Conservation (phyloP, 92 coral and sea anemone species). For the Porites cylindrica region DNA sequence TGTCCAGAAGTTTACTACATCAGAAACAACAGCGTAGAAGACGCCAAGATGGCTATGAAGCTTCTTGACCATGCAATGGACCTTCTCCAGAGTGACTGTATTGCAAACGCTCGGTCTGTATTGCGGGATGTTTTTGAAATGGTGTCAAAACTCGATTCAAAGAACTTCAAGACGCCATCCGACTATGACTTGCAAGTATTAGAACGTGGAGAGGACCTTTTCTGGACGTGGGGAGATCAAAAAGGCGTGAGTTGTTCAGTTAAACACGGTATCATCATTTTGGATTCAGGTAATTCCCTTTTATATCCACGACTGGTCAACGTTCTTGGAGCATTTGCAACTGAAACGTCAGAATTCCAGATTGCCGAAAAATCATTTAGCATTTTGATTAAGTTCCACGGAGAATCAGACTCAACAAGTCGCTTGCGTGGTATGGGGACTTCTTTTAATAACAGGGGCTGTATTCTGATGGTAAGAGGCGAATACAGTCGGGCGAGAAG, state of each 20-base stretch:
- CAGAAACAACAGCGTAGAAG: neutral
- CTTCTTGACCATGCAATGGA: constrained; percentile 20
- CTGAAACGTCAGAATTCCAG: constrained; percentile 3
- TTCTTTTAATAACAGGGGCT: constrained; percentile 29
- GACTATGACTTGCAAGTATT: neutral
- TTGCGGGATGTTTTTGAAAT: neutral
- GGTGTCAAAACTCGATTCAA: neutral
- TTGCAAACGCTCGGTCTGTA: neutral
- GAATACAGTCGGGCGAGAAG: neutral
- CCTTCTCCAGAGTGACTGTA: neutral
- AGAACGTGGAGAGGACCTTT: neutral
- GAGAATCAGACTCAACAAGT: neutral
- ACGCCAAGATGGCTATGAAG: neutral
- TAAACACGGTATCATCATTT: constrained; percentile 11
- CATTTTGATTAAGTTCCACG: neutral
- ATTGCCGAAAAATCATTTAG: neutral
- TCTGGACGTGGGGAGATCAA: neutral
- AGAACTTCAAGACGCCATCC: neutral
- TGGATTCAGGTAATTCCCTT: constrained; percentile 16
- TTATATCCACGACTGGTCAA: neutral
- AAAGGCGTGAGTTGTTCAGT: constrained; percentile 7
- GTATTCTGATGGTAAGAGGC: neutral
- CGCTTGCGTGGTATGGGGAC: constrained; percentile 3
- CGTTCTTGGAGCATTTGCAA: neutral
- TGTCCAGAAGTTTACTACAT: too few relatives aligned